Conservation (phyloP, 2,797 vertebrate genomes). For the Potorous gilbertii region DNA sequence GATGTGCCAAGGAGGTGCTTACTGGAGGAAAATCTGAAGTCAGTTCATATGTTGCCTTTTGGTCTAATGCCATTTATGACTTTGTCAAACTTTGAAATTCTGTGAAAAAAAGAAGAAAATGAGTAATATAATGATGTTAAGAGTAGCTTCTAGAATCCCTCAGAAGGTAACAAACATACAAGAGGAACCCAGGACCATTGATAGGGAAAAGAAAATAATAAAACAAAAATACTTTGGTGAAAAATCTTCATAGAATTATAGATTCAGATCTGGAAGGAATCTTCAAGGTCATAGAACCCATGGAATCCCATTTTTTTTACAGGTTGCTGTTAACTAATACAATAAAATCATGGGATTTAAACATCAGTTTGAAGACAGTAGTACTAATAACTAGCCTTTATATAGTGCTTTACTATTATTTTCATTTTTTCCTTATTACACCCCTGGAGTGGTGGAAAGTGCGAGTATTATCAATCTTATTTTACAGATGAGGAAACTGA, state of each 20-base stretch:
- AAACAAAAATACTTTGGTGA: background rate
- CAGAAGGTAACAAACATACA: conserved; percentile 62
- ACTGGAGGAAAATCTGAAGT: conserved; percentile 78
- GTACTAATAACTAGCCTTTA: background rate
- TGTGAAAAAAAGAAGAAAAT: conserved; percentile 73
- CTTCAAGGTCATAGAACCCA: background rate
- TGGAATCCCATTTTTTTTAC: background rate
- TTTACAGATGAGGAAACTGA: background rate
- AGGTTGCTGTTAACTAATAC: background rate
- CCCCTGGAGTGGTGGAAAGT: background rate
- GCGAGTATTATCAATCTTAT: background rate
- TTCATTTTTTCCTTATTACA: background rate
- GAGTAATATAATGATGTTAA: conserved; percentile 7
- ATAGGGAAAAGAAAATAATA: background rate
- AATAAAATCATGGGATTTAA: background rate
- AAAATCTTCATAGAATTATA: background rate
- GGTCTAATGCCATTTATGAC: conserved; percentile 75
- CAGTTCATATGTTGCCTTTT: conserved; percentile 67
- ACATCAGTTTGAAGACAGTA: background rate
- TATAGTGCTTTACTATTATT: background rate
- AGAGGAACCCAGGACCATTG: background rate
- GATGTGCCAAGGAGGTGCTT: conserved; percentile 77
- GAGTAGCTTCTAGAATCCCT: conserved; percentile 43
- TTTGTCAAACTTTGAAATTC: conserved; percentile 81
- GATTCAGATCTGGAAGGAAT: background rate